phyloP scores from a whole-genome alignment of 1,140 invertebrate genomes.

The Caligus rogercresseyi region DNA sequence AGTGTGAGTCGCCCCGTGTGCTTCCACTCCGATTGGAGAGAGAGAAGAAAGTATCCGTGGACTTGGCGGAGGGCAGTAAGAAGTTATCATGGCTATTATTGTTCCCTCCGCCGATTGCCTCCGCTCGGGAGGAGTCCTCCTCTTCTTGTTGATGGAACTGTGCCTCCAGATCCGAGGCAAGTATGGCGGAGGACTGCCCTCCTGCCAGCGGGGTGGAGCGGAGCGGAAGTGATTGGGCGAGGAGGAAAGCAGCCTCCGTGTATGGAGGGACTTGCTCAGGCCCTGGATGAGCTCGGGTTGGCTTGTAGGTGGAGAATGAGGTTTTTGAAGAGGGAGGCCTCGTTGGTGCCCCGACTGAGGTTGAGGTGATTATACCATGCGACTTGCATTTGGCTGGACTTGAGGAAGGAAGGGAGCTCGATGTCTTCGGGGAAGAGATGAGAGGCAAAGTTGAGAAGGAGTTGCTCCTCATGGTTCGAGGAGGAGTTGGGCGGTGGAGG shows the following conservation, averaged over 20 bases:
- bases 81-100: background rate
- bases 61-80: background rate
- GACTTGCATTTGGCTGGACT: background rate
- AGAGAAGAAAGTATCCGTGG: background rate
- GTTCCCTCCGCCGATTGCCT: background rate
- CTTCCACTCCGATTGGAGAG: background rate
- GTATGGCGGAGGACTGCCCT: no score
- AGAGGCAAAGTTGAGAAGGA: background rate
- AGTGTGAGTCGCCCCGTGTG: background rate
- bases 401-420: background rate
- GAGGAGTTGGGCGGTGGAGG: background rate
- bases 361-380: background rate
- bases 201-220: background rate
- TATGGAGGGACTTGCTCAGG: background rate
- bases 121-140: background rate
- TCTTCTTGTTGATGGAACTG: background rate
- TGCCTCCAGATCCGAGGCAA: background rate
- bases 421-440: slow-evolving; percentile 4
- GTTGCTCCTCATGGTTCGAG: background rate
- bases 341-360: background rate
- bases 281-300: background rate
- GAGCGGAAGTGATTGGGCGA: background rate
- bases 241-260: background rate
- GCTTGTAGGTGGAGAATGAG: background rate
- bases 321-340: background rate